Conservation (phyloP, 2,797 vertebrate genomes). For the Gallirallus australis region DNA sequence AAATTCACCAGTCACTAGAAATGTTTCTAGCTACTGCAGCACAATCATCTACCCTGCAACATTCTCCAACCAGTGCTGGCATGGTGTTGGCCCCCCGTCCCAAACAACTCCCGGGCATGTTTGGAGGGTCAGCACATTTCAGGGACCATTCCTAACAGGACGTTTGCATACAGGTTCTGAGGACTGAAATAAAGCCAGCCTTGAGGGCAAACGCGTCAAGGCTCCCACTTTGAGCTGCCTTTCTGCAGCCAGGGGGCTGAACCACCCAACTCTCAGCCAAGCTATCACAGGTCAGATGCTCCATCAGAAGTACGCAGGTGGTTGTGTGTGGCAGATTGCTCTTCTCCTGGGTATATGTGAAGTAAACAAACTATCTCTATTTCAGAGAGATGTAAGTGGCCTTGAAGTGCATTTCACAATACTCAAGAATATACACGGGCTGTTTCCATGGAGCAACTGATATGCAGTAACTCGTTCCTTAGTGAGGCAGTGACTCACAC, state of each 20-base stretch:
- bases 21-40: background rate
- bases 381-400: background rate
- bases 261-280: background rate
- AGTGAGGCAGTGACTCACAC: background rate
- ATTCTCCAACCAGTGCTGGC: background rate
- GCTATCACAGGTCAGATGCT: background rate
- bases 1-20: constrained; percentile 6
- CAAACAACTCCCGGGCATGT: background rate
- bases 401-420: background rate
- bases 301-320: background rate
- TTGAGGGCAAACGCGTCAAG: background rate
- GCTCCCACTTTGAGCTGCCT: background rate
- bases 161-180: background rate
- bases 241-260: background rate
- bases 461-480: background rate
- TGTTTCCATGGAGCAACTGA: constrained; percentile 40
- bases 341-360: background rate
- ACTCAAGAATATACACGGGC: background rate
- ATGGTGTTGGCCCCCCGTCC: background rate
- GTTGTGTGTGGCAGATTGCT: background rate
- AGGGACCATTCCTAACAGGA: background rate
- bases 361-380: background rate
- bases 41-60: background rate
- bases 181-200: background rate
- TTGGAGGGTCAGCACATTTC: background rate